These are phyloP conservation scores for Heteronetta atricapilla DNA, from an alignment of 2,113 vertebrate genomes.

Conservation along the genomic window DNA sequence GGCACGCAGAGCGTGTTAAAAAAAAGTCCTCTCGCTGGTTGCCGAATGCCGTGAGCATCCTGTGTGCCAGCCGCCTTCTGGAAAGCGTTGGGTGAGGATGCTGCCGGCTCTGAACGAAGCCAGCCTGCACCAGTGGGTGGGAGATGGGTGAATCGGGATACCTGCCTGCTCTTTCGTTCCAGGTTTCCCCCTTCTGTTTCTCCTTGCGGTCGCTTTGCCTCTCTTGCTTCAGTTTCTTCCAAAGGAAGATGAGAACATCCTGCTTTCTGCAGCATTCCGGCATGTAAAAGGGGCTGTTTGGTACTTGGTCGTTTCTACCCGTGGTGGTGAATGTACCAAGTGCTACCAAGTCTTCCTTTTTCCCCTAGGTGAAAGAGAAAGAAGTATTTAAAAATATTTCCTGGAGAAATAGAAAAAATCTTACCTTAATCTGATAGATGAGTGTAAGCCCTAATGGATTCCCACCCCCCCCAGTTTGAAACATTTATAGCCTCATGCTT, in stretches of 20 bases:
- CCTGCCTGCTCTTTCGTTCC: neutral
- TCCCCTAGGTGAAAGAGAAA: neutral
- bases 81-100: neutral
- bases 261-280: neutral
- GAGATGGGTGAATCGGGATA: neutral
- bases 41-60: neutral
- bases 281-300: neutral
- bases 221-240: neutral
- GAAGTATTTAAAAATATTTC: neutral
- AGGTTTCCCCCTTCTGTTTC: slow-evolving; percentile 3
- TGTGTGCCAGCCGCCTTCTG: neutral
- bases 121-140: neutral
- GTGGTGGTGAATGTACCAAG: neutral
- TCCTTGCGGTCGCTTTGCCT: neutral
- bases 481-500: neutral
- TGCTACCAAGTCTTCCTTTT: neutral
- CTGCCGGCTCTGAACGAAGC: neutral
- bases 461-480: neutral
- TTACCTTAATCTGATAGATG: neutral
- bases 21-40: neutral
- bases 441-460: neutral
- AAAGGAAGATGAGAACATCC: neutral
- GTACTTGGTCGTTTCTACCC: neutral
- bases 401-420: neutral
- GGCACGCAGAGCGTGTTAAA: neutral